These are phyloP conservation scores for Sardina pilchardus DNA, from an alignment of 2,113 vertebrate species.

Conservation along the genomic window DNA sequence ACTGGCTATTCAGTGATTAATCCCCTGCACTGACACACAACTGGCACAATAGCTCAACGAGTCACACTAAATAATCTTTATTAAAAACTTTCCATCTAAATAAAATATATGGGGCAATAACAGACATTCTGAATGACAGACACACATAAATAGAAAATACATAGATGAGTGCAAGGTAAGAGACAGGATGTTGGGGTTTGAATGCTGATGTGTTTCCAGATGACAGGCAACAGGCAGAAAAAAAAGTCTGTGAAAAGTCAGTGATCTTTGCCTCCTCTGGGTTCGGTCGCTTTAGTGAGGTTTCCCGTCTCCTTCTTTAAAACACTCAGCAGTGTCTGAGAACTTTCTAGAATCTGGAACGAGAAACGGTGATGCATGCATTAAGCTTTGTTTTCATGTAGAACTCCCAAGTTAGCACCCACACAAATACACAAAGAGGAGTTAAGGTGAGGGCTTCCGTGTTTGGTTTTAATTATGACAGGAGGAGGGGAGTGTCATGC, in stretches of 20 bases:
- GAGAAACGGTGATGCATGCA: neutral
- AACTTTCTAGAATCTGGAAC: constrained; percentile 88
- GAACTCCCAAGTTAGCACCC: neutral
- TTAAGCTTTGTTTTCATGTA: neutral
- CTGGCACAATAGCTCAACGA: neutral
- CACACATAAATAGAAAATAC: constrained; percentile 8
- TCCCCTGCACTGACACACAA: neutral
- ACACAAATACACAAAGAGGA: neutral
- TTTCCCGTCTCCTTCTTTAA: constrained; percentile 83
- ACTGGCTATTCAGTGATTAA: neutral
- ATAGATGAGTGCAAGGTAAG: neutral
- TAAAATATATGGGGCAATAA: constrained; percentile 14
- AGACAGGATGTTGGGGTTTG: neutral
- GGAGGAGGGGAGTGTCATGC: constrained; percentile 9
- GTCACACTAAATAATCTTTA: constrained; percentile 39
- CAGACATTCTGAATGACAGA: neutral
- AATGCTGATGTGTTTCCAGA: neutral
- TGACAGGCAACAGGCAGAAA: neutral
- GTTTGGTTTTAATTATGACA: constrained; percentile 52
- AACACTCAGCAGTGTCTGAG: constrained; percentile 84
- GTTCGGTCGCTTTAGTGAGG: constrained; percentile 74
- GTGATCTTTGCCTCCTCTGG: constrained; percentile 66
- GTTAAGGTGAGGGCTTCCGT: neutral
- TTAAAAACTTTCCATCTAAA: constrained; percentile 48
- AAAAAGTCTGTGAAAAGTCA: constrained; percentile 28